Percentiles rank a stretch among this genome's conserved stretches.
Conservation (phyloP, 2,113 vertebrate genomes). For the Hyla sarda region DNA sequence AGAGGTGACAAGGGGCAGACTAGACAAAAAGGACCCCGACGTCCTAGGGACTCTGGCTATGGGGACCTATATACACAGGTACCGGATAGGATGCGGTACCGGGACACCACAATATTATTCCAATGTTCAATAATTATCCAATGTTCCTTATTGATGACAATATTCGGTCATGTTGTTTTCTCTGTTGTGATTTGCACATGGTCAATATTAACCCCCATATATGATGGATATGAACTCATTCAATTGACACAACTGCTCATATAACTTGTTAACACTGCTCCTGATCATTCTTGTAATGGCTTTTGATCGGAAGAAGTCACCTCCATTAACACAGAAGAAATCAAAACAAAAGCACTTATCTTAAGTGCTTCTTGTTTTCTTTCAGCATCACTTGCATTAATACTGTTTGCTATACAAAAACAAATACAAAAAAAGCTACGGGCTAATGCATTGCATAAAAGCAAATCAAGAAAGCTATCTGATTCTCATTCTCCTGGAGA, state of each 20-base stretch:
- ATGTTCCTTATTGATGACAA: background rate
- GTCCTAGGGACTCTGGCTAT: no score
- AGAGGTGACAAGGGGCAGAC: no score
- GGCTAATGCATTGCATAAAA: slow-evolving; percentile 8
- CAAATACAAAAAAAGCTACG: background rate
- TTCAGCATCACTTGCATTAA: background rate
- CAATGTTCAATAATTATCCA: no score
- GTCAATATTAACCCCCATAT: background rate
- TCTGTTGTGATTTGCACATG: background rate
- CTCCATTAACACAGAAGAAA: slow-evolving; percentile 4
- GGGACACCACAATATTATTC: no score
- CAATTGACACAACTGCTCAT: background rate
- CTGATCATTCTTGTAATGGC: background rate
- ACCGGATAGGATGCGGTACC: no score
- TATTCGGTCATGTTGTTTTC: background rate
- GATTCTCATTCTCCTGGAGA: background rate
- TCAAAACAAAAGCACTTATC: slow-evolving; percentile 30
- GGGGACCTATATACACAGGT: no score
- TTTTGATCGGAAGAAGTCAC: background rate
- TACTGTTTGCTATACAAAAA: slow-evolving; percentile 14
- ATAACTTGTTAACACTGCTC: background rate
- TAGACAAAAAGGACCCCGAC: no score
- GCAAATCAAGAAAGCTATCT: background rate
- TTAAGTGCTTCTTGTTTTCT: slow-evolving; percentile 36
- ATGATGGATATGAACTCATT: background rate